phyloP scores from a whole-genome alignment of 2,888 invertebrate genomes.

The Perizoma flavofasciatum region DNA sequence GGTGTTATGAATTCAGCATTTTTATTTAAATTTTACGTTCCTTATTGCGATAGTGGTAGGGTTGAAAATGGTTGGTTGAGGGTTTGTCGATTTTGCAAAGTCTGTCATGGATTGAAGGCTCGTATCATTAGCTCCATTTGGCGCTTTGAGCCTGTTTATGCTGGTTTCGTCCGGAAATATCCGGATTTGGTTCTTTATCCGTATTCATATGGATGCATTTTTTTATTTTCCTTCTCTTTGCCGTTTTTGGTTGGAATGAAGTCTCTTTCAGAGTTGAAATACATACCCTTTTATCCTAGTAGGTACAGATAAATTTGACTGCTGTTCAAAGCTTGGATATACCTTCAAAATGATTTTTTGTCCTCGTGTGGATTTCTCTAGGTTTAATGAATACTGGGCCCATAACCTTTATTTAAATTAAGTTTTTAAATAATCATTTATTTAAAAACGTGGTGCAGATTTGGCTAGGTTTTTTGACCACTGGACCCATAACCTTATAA shows the following conservation, averaged over 20 bases:
- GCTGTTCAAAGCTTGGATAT: too few species aligned
- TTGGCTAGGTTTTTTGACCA: too few species aligned
- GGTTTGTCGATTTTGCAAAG: slow-evolving; percentile 21
- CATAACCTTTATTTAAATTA: too few species aligned
- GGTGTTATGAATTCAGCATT: slow-evolving; percentile 38
- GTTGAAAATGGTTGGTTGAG: slow-evolving; percentile 20
- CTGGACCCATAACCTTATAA: too few species aligned
- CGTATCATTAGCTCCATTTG: slow-evolving; percentile 58
- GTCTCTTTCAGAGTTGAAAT: slow-evolving; percentile 4
- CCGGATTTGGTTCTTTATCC: slow-evolving; percentile 45
- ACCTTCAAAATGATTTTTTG: too few species aligned
- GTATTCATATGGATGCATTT: slow-evolving; percentile 19
- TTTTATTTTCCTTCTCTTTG: slow-evolving; percentile 11
- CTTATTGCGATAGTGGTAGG: slow-evolving; percentile 21
- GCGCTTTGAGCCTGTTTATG: slow-evolving; percentile 54
- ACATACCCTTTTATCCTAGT: neutral
- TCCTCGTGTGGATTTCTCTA: too few species aligned
- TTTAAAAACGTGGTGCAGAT: too few species aligned
- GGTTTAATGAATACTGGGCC: too few species aligned
- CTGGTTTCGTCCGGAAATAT: slow-evolving; percentile 58
- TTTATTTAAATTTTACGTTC: slow-evolving; percentile 28
- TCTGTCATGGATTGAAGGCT: slow-evolving; percentile 38
- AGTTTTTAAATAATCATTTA: too few species aligned
- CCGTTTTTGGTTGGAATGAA: slow-evolving; percentile 17
- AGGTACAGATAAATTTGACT: too few species aligned